Evolutionary conservation across 2,888 invertebrate genomes (phyloP), one percentile per base, ranked within the genome.

Genomic region (Ethmia dodecea): DNA sequence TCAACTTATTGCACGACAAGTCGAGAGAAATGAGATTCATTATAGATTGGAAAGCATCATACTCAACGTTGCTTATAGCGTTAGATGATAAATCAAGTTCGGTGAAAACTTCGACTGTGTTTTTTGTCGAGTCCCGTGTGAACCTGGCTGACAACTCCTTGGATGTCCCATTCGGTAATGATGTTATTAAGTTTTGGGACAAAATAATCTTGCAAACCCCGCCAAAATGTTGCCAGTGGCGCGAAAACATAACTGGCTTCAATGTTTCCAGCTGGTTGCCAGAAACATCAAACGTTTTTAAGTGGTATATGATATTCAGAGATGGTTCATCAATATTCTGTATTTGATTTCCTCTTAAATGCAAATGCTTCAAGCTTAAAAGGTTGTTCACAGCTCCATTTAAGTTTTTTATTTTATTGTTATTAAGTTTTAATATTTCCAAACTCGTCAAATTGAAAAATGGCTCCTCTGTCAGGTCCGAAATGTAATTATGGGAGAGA

Each of bases 211-310:
- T 79, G 38, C 74, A 83, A 32, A 60, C 36, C 0, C 61, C 60
- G 3, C 45, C 52, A 6, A 80, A 61, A 46, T 83, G 81, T 1
- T 56, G 41, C 80, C 78, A 84, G 44, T 83, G 81, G 36, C 81
- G 70, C 1, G 57, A 56, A 13, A 86, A 66, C 38, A 80, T 47
- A 0, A 59, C 51, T 0, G 79, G 64, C n/a, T 62, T 63, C 13
- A 83, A 45, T 22, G 55, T 33, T 24, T 67, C 57, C 9, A 86
- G 43, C 28, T 72, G 49, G 42, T 86, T 86, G 24, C 49, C 52
- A 1, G 84, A 81, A 13, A 83, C 50, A 37, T 84, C 84, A 18
- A 84, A 78, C 0, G 77, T 81, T 55, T 78, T 68, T 27, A 86
- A 61, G 47, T 84, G 77, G 13, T 60, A 55, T 18, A 83, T 77